Percentiles rank a stretch among this genome's conserved stretches.
Evolutionary conservation across 2,888 invertebrate genomes (phyloP).

Genomic region (Cacoxenus indagator): DNA sequence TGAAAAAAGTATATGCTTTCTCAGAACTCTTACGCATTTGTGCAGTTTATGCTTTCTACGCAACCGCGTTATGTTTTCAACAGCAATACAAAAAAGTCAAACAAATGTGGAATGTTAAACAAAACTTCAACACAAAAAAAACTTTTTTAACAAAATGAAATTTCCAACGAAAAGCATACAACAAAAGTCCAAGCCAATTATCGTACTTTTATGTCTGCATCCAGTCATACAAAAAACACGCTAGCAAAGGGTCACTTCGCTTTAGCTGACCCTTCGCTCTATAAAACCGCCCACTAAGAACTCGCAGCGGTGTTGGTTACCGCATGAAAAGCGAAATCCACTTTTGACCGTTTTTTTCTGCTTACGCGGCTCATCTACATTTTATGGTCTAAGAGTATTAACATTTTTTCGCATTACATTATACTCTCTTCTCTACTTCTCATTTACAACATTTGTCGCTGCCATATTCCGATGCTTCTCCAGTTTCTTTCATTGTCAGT

Average conservation of each 20-base stretch:
- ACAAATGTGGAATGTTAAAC: background rate
- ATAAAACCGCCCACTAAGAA: background rate
- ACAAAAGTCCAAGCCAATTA: background rate
- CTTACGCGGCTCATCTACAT: slow-evolving; percentile 67
- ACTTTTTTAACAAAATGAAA: too few relatives aligned
- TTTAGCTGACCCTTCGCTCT: background rate
- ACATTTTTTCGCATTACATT: slow-evolving; percentile 64
- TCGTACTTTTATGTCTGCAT: slow-evolving; percentile 13
- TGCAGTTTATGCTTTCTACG: background rate
- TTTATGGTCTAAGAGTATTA: slow-evolving; percentile 65
- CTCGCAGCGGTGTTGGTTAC: too few relatives aligned
- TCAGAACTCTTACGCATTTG: too few relatives aligned
- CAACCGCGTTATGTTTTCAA: background rate
- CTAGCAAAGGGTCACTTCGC: background rate
- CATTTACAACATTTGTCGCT: background rate
- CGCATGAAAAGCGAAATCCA: background rate
- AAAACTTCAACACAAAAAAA: background rate
- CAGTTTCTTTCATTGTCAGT: background rate
- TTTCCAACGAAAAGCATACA: background rate
- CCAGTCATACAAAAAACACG: slow-evolving; percentile 13
- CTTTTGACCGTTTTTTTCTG: slow-evolving; percentile 44
- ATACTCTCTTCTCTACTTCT: slow-evolving; percentile 35
- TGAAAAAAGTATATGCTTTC: too few relatives aligned
- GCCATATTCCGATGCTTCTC: background rate
- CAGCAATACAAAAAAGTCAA: background rate